Evolutionary conservation across 2,113 vertebrate genomes (phyloP).

Genomic region (Sorex araneus): DNA sequence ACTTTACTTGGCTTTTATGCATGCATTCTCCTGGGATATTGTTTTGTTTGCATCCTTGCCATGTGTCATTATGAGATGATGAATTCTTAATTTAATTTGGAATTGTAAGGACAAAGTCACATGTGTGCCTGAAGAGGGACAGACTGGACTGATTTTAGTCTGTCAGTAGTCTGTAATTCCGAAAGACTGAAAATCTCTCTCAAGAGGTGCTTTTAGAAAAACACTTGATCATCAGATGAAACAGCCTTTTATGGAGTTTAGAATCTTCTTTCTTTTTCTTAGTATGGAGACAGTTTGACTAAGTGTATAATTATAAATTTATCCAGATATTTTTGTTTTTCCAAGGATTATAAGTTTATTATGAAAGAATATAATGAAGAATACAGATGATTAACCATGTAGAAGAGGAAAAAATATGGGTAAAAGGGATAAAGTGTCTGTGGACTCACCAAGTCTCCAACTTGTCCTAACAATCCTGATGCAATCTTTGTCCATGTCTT

Average conservation of each 20-base stretch:
- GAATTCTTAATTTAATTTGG: background rate
- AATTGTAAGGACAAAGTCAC: conserved; percentile 46
- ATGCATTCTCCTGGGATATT: background rate
- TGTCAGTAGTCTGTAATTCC: background rate
- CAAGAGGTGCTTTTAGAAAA: conserved; percentile 60
- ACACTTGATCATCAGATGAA: background rate
- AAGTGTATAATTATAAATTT: background rate
- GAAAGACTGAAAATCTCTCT: conserved; percentile 40
- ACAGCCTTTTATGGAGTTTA: background rate
- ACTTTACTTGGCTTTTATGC: background rate
- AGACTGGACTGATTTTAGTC: conserved; percentile 33
- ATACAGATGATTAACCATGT: too few relatives aligned
- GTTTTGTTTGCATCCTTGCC: background rate
- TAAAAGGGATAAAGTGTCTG: too few relatives aligned
- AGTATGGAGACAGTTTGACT: background rate
- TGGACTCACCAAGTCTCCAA: too few relatives aligned
- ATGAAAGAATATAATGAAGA: too few relatives aligned
- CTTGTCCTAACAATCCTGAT: too few relatives aligned
- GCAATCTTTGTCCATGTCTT: too few relatives aligned
- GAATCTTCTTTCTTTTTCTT: background rate
- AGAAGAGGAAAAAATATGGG: too few relatives aligned
- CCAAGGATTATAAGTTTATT: too few relatives aligned
- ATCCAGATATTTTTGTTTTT: too few relatives aligned
- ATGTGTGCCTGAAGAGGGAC: conserved; percentile 51
- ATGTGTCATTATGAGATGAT: conserved; percentile 6